Conservation (phyloP, 2,888 invertebrate genomes). For the Dusona sp. region DNA sequence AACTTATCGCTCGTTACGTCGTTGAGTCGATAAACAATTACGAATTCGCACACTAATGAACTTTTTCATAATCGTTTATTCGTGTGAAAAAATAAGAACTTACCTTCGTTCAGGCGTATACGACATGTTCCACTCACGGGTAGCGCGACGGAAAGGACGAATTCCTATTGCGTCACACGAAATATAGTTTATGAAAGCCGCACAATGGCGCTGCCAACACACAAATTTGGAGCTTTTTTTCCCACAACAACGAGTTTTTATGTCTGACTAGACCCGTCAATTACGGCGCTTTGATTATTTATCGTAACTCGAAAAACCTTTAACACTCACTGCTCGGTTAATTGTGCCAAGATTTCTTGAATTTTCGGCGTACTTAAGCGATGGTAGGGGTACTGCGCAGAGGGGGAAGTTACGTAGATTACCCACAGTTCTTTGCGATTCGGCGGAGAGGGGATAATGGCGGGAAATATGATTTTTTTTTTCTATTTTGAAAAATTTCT, state of each 20-base stretch:
- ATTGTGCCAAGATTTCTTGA: conserved; percentile 47
- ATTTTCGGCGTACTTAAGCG: conserved; percentile 57
- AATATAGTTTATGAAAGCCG: conserved; percentile 75
- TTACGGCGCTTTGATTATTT: neutral
- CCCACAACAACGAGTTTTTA: conserved; percentile 9
- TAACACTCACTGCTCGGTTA: conserved; percentile 23
- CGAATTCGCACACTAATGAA: conserved; percentile 19
- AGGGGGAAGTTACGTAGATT: conserved; percentile 76
- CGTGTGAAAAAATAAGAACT: conserved; percentile 85
- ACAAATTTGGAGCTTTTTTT: conserved; percentile 42
- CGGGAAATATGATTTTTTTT: conserved; percentile 70
- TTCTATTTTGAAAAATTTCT: neutral
- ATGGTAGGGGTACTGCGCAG: conserved; percentile 72
- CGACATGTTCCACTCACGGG: conserved; percentile 93
- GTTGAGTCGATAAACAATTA: conserved; percentile 10
- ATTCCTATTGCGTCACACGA: conserved; percentile 83
- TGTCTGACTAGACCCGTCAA: neutral
- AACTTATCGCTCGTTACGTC: conserved; percentile 30
- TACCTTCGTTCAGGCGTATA: conserved; percentile 93
- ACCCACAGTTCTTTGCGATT: conserved; percentile 64
- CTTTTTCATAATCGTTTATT: conserved; percentile 49
- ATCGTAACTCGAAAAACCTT: conserved; percentile 16
- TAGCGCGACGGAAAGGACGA: conserved; percentile 90
- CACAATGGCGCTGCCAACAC: conserved; percentile 78
- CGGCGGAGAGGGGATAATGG: conserved; percentile 52